Evolutionary conservation across 1,140 invertebrate genomes (phyloP).

Genomic region (Notospermus geniculatus): DNA sequence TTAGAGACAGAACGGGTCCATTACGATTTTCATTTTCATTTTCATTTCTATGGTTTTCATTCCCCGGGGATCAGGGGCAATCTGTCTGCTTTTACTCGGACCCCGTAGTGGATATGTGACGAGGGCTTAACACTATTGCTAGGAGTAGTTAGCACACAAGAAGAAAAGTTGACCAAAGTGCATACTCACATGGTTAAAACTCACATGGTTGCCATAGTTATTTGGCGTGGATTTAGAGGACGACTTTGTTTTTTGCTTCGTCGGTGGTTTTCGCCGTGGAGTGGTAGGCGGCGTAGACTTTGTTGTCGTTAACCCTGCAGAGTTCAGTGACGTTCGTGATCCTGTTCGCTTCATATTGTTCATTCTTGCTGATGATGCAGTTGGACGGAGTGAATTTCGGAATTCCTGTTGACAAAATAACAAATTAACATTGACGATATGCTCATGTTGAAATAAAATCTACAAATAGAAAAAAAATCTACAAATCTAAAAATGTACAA

Average conservation of each 20-base stretch:
- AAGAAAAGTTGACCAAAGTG: too few species aligned
- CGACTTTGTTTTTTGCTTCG: not conserved
- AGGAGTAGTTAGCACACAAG: too few species aligned
- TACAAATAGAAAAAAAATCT: not conserved
- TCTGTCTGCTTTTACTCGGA: too few species aligned
- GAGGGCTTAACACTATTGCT: too few species aligned
- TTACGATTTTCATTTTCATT: too few species aligned
- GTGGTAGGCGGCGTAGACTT: constrained; percentile 1
- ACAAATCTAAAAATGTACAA: not conserved
- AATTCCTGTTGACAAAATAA: constrained; percentile 12
- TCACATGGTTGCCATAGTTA: not conserved
- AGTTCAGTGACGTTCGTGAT: constrained; percentile 13
- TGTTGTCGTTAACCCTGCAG: not conserved
- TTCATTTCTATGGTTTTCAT: too few species aligned
- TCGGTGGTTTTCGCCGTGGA: not conserved
- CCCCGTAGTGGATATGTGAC: too few species aligned
- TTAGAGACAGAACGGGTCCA: too few species aligned
- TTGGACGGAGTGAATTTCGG: constrained; percentile 11
- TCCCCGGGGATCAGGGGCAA: too few species aligned
- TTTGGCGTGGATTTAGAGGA: constrained; percentile 1
- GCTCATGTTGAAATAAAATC: not conserved
- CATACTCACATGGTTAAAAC: too few species aligned
- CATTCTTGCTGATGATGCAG: constrained; percentile 5
- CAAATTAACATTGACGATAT: not conserved
- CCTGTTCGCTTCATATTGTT: constrained; percentile 11